Conservation (phyloP, 1,140 invertebrate genomes). For the roundworm (Caenorhabditis elegans) region DNA sequence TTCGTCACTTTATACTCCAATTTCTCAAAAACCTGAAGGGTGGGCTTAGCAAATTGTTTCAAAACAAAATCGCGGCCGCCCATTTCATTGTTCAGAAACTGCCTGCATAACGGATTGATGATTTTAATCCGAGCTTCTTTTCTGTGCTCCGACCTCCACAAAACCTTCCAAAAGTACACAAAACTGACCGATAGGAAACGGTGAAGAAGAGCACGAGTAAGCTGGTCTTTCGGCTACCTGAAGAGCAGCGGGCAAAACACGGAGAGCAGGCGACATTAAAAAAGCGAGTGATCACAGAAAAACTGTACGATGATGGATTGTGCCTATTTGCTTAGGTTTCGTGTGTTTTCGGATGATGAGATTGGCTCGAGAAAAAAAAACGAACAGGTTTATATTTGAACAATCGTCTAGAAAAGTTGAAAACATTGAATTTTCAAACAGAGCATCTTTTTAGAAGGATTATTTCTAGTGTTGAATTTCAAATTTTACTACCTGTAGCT, state of each 20-base stretch:
- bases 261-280: not conserved
- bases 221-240: not conserved
- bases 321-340: not conserved
- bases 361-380: not conserved
- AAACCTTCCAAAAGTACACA: not conserved
- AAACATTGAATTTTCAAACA: too few species aligned
- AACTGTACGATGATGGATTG: not conserved
- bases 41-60: conserved; percentile 7
- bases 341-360: too few species aligned
- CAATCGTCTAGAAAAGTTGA: not conserved
- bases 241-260: conserved; percentile 9
- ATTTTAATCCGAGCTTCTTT: not conserved
- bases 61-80: not conserved
- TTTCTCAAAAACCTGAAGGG: not conserved
- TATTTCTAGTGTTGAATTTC: too few species aligned
- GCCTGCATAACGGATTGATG: conserved; percentile 26
- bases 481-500: too few species aligned
- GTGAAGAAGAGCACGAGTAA: not conserved
- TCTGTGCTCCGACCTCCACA: conserved; percentile 6
- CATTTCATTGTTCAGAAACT: conserved; percentile 20
- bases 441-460: too few species aligned
- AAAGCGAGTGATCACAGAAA: not conserved
- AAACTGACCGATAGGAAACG: not conserved
- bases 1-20: not conserved
- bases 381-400: not conserved